Base-by-base conservation (phyloP, 2,113 vertebrate species). In the Sceloporus tristichus region DNA sequence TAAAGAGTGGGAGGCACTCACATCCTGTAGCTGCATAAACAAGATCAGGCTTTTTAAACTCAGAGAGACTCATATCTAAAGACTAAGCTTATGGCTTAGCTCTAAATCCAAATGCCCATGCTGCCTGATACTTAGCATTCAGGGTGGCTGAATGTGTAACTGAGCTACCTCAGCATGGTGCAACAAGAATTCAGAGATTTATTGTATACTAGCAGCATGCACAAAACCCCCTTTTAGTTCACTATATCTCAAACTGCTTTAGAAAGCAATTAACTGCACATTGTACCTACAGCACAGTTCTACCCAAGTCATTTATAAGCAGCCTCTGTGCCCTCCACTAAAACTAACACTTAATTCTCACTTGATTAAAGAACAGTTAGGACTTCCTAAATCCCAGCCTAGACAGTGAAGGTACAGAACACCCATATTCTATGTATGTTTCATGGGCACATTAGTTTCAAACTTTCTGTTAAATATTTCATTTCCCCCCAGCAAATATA, bases 181-280 rank as follows among this genome's bases (percentile, higher is more conserved):
- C 82, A 91, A 73, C 90, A 94, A 94, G 93, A 94, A 95, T 92
- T 90, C 84, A 90, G 85, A 90, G 89, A 93, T 94, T 93, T 93
- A 91, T 94, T 94, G 93, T 90, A 92, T 80, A 84, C 92, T 92
- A 92, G 70, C 90, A 88, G 90, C 94, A 94, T 92, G 91, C 92
- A 92, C 90, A 89, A 92, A 92, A 92, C 89, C 34, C 59, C 86
- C 81, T 92, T 86, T 87, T 91, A 81, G 85, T 93, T 86, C 59
- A 76, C 79, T 86, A 25, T 92, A 91, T 91, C 91, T 94, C 85
- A 59, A 81, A 82, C 48, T 0, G 0, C 71, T 34, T 91, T 92
- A 73, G 38, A 82, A 85, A 87, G 85, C 82, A 91, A 93, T 94
- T 90, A 93, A 92, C 88, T 89, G 88, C 87, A 82, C 85, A 62